phyloP scores from a whole-genome alignment of 2,797 vertebrate species.

The Poeciliopsis turneri region DNA sequence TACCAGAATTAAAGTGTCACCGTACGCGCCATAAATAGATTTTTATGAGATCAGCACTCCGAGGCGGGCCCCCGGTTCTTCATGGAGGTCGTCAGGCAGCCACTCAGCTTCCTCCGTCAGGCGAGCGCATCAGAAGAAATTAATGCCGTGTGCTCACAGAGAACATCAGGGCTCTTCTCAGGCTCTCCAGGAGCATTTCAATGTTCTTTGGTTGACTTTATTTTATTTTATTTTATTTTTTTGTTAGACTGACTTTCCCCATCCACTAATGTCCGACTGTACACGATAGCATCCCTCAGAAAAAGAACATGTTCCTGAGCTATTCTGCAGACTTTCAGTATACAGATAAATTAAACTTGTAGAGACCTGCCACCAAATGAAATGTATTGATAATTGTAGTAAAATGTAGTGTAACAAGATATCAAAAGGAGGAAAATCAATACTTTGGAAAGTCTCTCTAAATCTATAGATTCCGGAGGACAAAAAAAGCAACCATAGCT shows the following conservation, averaged over 20 bases:
- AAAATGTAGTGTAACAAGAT: neutral
- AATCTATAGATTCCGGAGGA: neutral
- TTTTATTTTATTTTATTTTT: conserved; percentile 19
- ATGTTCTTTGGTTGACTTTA: conserved; percentile 3
- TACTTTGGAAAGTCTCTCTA: neutral
- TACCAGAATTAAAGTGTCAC: conserved; percentile 65
- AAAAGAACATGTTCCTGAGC: neutral
- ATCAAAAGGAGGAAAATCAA: neutral
- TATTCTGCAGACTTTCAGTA: neutral
- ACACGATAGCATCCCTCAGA: conserved; percentile 14
- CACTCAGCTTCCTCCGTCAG: conserved; percentile 39
- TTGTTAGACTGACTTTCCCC: conserved; percentile 2
- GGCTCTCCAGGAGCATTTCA: conserved; percentile 56
- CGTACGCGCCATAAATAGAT: conserved; percentile 59
- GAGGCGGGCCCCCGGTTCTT: conserved; percentile 14
- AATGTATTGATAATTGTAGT: neutral
- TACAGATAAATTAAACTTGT: neutral
- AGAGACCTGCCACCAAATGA: neutral
- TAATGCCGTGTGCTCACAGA: conserved; percentile 30
- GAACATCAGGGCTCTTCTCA: conserved; percentile 50
- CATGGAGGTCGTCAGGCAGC: conserved; percentile 28
- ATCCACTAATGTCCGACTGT: conserved; percentile 19
- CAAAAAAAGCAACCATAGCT: neutral
- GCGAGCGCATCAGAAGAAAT: conserved; percentile 38
- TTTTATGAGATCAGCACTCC: conserved; percentile 65